These are phyloP conservation scores for Aphaenogaster rudis DNA, from an alignment of 1,140 invertebrate genomes.

Conservation along the genomic window DNA sequence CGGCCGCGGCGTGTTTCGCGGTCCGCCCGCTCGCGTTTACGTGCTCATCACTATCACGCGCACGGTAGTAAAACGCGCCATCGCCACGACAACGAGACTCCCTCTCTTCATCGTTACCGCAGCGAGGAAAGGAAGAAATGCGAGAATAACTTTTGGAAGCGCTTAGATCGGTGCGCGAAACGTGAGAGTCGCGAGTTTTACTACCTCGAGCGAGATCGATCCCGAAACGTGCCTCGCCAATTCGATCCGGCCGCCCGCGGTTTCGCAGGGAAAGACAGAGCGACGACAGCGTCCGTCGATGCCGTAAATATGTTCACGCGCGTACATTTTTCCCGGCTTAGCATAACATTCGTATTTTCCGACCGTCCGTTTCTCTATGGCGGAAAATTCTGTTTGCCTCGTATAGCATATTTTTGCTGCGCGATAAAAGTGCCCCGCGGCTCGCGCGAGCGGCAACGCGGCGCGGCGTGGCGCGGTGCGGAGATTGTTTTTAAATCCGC, in stretches of 20 bases:
- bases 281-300: conserved; percentile 5
- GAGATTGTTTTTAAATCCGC: conserved; percentile 62
- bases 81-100: background rate
- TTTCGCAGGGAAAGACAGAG: conserved; percentile 15
- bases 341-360: conserved; percentile 62
- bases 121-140: background rate
- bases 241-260: background rate
- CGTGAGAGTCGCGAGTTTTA: background rate
- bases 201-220: background rate
- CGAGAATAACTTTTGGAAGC: background rate
- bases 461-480: background rate
- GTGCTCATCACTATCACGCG: background rate
- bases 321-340: conserved; percentile 46
- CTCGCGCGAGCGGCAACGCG: conserved; percentile 39
- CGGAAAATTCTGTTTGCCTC: conserved; percentile 59
- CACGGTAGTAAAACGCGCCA: conserved; percentile 4
- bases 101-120: background rate
- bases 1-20: background rate
- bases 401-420: conserved; percentile 56
- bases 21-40: background rate
- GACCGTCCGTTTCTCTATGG: conserved; percentile 54
- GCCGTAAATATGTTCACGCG: conserved; percentile 51
- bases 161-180: background rate
- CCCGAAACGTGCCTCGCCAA: background rate
- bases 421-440: conserved; percentile 63